A percentile compares a stretch with the other conserved stretches of the same genome.
phyloP scores from a whole-genome alignment of 1,140 invertebrate genomes.

The Lamellibrachia luymesi region DNA sequence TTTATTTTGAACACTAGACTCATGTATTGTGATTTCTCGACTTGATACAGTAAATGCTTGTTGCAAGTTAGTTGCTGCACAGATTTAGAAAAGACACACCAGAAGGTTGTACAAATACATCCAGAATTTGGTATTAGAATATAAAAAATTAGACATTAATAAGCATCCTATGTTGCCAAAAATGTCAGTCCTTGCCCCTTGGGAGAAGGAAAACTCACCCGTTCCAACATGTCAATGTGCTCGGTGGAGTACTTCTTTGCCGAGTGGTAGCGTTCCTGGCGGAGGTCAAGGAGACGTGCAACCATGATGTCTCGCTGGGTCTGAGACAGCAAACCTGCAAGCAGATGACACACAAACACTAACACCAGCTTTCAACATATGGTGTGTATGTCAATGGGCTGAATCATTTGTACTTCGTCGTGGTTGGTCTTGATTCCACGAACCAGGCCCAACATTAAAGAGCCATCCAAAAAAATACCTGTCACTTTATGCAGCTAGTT shows the following conservation, averaged over 20 bases:
- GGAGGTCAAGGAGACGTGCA: background rate
- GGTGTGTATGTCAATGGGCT: too few relatives aligned
- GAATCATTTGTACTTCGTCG: too few relatives aligned
- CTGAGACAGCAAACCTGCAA: background rate
- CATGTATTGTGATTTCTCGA: background rate
- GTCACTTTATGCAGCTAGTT: too few relatives aligned
- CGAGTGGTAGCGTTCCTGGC: background rate
- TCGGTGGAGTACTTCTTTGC: background rate
- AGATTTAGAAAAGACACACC: too few relatives aligned
- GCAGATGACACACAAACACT: background rate
- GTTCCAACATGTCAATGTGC: background rate
- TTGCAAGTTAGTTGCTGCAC: too few relatives aligned
- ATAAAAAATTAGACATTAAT: background rate
- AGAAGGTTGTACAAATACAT: too few relatives aligned
- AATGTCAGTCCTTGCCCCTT: background rate
- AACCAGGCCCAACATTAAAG: too few relatives aligned
- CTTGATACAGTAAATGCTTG: too few relatives aligned
- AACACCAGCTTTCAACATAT: background rate
- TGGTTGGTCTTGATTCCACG: too few relatives aligned
- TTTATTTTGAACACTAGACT: background rate
- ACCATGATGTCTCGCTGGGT: slow-evolving; percentile 3
- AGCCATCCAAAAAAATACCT: too few relatives aligned
- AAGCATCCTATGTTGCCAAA: background rate
- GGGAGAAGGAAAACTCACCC: background rate
- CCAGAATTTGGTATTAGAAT: background rate